Evolutionary conservation across 2,888 invertebrate genomes (phyloP).

Genomic region (Caenorhabditis uteleia): DNA sequence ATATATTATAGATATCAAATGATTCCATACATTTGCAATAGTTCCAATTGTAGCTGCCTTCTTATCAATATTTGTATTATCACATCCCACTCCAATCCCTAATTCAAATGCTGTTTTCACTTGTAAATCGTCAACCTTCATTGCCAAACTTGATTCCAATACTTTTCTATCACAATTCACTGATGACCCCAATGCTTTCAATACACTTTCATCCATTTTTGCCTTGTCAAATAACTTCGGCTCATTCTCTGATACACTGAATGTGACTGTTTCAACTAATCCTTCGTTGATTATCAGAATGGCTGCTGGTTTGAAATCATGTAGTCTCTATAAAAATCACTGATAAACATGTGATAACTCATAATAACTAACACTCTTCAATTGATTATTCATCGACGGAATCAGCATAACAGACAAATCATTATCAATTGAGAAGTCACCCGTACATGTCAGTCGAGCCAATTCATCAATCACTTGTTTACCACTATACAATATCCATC

Average conservation of each 20-base stretch:
- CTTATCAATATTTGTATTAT: slow-evolving; percentile 6
- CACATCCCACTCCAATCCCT: slow-evolving; percentile 58
- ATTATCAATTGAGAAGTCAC: slow-evolving; percentile 42
- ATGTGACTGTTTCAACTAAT: slow-evolving; percentile 42
- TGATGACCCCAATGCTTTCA: slow-evolving; percentile 38
- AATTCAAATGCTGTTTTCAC: slow-evolving; percentile 56
- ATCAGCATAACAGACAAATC: slow-evolving; percentile 35
- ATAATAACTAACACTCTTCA: slow-evolving; percentile 14
- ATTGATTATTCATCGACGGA: slow-evolving; percentile 27
- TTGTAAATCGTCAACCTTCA: slow-evolving; percentile 46
- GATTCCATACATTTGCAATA: slow-evolving; percentile 35
- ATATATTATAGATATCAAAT: not conserved
- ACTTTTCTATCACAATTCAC: slow-evolving; percentile 24
- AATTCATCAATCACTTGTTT: slow-evolving; percentile 28
- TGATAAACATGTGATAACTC: no score
- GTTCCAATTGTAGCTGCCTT: slow-evolving; percentile 45
- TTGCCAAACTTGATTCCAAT: slow-evolving; percentile 35
- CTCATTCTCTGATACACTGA: slow-evolving; percentile 44
- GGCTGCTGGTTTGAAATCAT: slow-evolving; percentile 31
- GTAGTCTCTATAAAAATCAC: slow-evolving; percentile 23
- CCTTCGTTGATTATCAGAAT: slow-evolving; percentile 43
- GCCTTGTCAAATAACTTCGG: slow-evolving; percentile 61
- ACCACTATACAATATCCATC: slow-evolving; percentile 26
- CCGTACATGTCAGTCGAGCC: slow-evolving; percentile 41
- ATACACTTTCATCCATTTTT: slow-evolving; percentile 58